Evolutionary conservation across 1,140 invertebrate species (phyloP).

Genomic region (Dendroctonus ponderosae): DNA sequence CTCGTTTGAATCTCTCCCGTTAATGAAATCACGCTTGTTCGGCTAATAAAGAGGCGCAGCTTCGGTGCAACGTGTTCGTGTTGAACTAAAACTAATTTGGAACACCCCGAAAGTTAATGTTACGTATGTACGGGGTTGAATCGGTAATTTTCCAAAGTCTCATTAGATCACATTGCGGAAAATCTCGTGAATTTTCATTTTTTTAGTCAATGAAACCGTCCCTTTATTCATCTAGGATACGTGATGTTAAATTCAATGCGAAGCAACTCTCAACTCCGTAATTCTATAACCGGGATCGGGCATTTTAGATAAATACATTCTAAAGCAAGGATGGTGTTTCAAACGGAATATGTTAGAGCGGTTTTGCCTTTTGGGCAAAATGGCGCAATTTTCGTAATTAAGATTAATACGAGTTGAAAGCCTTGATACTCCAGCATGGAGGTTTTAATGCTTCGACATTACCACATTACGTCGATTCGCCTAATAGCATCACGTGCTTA

Average conservation of each 20-base stretch:
- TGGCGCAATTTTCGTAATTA: slow-evolving; percentile 14
- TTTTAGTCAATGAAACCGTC: no score
- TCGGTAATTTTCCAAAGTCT: no score
- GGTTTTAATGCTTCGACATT: slow-evolving; percentile 15
- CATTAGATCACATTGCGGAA: no score
- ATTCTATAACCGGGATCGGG: neutral
- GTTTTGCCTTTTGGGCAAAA: slow-evolving; percentile 11
- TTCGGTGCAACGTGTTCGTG: slow-evolving; percentile 20
- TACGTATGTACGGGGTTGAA: no score
- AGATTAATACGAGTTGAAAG: slow-evolving; percentile 17
- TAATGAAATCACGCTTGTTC: slow-evolving; percentile 30
- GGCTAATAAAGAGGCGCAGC: slow-evolving; percentile 22
- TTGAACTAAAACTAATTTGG: slow-evolving; percentile 19
- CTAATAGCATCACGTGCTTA: slow-evolving; percentile 4
- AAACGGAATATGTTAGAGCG: slow-evolving; percentile 13
- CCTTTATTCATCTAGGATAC: no score
- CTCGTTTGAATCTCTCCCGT: slow-evolving; percentile 19
- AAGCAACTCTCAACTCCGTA: slow-evolving; percentile 1
- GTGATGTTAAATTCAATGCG: neutral
- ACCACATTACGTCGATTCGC: slow-evolving; percentile 8
- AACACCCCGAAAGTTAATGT: slow-evolving; percentile 9
- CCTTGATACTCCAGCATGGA: slow-evolving; percentile 8
- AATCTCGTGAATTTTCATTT: no score
- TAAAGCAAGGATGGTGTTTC: neutral
- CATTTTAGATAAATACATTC: slow-evolving; percentile 5